Evolutionary conservation across 2,113 vertebrate genomes (phyloP), one percentile per base, ranked within the genome.

Genomic region (Bucco capensis): DNA sequence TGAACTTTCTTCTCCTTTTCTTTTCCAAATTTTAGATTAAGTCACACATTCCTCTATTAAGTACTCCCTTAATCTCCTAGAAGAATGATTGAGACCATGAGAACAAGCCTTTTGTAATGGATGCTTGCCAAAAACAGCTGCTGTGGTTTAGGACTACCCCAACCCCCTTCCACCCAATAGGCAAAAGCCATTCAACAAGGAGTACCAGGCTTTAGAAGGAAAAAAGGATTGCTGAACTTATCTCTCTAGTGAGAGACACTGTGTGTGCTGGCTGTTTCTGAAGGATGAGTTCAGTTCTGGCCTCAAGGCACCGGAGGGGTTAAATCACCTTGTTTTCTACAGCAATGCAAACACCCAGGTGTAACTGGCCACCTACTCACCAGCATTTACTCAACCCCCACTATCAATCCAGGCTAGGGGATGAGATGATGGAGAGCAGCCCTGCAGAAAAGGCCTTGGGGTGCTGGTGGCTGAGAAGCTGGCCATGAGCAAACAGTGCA

Each of bases 241-340:
- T 30, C 14, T 27, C 2, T 31, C 24, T 57, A 2, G 46, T 50
- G 79, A 33, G 86, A 3, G 28, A 31, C 5, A 4, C 24, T 70
- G 23, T 66, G 35, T 11, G 40, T 73, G 7, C 24, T 70, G 12
- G 3, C 38, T 47, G 5, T 16, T 65, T 53, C 62, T 76, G 50
- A 73, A 66, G 21, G 50, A 28, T 51, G 10, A 44, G 35, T 56
- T 86, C 46, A 83, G 7, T 51, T 67, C 46, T 60, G n/a, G 37
- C 8, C 27, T 6, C 0, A 1, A 37, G 30, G 17, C 7, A 60
- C 5, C 47, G 30, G 8, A 62, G 6, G 6, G 12, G 9, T 42
- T 31, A 47, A 10, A 57, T 9, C 6, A 22, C 8, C 10, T 47
- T 46, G 3, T 76, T 58, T 82, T n/a, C 35, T 30, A 47, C 4